Conservation (phyloP, 2,888 invertebrate genomes). For the Mesorhabditis spiculigera region DNA sequence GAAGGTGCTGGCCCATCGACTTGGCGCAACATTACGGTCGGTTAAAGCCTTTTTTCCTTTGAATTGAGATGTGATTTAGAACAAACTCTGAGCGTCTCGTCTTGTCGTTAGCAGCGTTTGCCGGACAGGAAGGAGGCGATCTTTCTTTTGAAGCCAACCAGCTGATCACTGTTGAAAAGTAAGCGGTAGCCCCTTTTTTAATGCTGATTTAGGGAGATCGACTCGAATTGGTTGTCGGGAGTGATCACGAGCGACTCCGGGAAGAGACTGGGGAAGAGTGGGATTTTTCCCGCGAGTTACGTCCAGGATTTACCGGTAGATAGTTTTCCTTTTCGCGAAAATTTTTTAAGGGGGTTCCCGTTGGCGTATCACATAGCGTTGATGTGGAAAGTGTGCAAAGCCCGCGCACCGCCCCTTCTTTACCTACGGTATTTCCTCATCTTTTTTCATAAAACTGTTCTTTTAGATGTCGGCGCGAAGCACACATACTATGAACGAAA, state of each 20-base stretch:
- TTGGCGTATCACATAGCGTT: background rate
- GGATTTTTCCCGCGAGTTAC: conserved; percentile 14
- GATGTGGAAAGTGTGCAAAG: background rate
- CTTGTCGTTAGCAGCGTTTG: conserved; percentile 17
- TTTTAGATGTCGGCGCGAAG: background rate
- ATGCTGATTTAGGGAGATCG: background rate
- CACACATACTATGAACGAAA: conserved; percentile 14
- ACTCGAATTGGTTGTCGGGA: conserved; percentile 13
- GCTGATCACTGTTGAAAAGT: conserved; percentile 7
- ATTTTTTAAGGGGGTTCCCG: background rate
- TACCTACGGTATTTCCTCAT: conserved; percentile 8
- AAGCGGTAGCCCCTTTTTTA: background rate
- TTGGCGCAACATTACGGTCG: background rate
- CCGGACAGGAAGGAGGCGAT: conserved; percentile 13
- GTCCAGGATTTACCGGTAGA: conserved; percentile 11
- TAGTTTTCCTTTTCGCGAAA: background rate
- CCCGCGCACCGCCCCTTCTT: background rate
- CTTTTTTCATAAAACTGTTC: conserved; percentile 7
- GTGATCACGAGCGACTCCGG: conserved; percentile 16
- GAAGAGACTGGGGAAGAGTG: conserved; percentile 14
- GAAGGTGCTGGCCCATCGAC: conserved; percentile 9
- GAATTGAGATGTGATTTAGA: background rate
- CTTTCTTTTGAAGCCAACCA: conserved; percentile 12
- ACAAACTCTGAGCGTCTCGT: conserved; percentile 10
- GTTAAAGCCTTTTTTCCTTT: background rate